A percentile compares a stretch with the other conserved stretches of the same genome.
Evolutionary conservation across 2,888 invertebrate genomes (phyloP).

Genomic region (Scaptomyza polygonia): DNA sequence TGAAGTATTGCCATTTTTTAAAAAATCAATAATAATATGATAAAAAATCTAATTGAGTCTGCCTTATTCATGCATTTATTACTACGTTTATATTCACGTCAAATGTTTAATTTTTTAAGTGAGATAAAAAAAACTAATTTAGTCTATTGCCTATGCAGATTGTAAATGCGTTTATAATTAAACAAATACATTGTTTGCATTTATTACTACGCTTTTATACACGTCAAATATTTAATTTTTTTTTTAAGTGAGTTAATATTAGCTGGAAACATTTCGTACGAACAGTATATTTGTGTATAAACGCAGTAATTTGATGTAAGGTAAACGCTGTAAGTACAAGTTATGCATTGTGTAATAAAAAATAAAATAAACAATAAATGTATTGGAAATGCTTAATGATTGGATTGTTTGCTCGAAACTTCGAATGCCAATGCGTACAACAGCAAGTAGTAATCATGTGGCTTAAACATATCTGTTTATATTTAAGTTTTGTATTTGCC

Average conservation of each 20-base stretch:
- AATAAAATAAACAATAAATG: conserved; percentile 7
- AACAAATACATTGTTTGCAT: too few species aligned
- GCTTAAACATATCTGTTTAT: conserved; percentile 3
- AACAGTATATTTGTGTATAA: neutral
- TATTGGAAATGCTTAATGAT: conserved; percentile 18
- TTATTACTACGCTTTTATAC: neutral
- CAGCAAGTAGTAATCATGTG: conserved; percentile 4
- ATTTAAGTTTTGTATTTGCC: conserved; percentile 2
- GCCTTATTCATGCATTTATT: neutral
- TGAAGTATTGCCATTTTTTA: neutral
- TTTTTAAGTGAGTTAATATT: neutral
- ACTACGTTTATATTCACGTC: neutral
- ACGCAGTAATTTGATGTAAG: too few species aligned
- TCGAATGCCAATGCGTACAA: conserved; percentile 15
- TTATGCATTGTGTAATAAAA: conserved; percentile 3
- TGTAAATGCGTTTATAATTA: too few species aligned
- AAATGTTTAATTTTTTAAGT: neutral
- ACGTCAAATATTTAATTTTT: neutral
- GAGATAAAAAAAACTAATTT: too few species aligned
- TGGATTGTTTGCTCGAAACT: neutral
- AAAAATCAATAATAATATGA: neutral
- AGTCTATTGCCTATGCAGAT: too few species aligned
- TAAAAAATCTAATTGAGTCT: neutral
- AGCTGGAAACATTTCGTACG: neutral
- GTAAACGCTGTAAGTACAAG: too few species aligned